These are phyloP conservation scores for rat (Rattus norvegicus) DNA, from an alignment of 2,113 vertebrate genomes.

Conservation along the genomic window DNA sequence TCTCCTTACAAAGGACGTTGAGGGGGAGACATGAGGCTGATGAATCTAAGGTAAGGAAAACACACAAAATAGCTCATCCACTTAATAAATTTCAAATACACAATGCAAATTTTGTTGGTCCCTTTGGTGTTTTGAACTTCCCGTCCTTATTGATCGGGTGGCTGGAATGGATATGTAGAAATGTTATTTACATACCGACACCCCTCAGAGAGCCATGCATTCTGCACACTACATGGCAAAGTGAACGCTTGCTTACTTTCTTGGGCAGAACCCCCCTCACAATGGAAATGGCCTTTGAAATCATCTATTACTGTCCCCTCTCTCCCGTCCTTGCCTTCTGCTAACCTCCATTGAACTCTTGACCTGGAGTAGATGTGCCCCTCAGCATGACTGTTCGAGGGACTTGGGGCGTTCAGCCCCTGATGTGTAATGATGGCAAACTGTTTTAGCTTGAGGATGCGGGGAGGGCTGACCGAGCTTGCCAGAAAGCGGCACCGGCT, in stretches of 20 bases:
- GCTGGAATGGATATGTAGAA: not conserved
- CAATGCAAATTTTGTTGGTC: not conserved
- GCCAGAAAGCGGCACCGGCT: slow-evolving; percentile 82
- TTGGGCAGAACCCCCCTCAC: not conserved
- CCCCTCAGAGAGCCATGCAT: not conserved
- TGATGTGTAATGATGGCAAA: slow-evolving; percentile 80
- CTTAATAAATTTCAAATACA: slow-evolving; percentile 38
- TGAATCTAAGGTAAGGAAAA: not conserved
- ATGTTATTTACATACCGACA: not conserved
- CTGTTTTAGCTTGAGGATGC: slow-evolving; percentile 71
- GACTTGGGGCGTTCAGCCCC: slow-evolving; percentile 78
- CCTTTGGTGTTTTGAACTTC: not conserved
- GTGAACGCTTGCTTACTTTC: not conserved
- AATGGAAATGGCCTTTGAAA: not conserved
- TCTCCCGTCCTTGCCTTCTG: slow-evolving; percentile 31
- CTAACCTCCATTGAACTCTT: slow-evolving; percentile 80
- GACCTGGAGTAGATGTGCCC: slow-evolving; percentile 79
- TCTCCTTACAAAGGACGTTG: not conserved
- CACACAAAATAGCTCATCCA: not conserved
- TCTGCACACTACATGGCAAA: not conserved
- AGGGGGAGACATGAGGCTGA: not conserved
- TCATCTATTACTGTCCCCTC: not conserved
- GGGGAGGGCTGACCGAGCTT: slow-evolving; percentile 4
- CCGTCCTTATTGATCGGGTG: not conserved
- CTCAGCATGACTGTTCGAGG: slow-evolving; percentile 72